Conservation (phyloP, 37 sponge, comb jelly and placozoan species). For the Tethya wilhelma region DNA sequence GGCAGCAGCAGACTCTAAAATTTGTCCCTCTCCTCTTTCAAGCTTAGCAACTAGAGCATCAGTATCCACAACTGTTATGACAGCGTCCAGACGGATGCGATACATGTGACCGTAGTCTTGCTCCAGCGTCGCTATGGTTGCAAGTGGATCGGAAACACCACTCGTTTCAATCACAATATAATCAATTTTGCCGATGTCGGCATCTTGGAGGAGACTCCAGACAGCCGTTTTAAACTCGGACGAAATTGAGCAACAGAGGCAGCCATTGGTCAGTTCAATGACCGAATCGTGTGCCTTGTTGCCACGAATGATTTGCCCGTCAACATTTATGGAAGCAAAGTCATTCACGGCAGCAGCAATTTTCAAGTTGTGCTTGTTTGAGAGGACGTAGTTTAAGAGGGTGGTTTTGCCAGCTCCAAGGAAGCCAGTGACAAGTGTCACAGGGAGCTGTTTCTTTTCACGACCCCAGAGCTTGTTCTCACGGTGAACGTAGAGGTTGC, state of each 20-base stretch:
- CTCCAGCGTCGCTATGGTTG: slow-evolving; percentile 80
- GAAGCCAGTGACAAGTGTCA: slow-evolving; percentile 82
- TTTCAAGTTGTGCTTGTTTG: slow-evolving; percentile 74
- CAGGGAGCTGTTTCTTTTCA: slow-evolving; percentile 59
- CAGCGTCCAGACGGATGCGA: slow-evolving; percentile 71
- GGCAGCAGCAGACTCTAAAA: slow-evolving; percentile 46
- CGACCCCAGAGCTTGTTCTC: slow-evolving; percentile 63
- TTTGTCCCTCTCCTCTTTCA: background rate
- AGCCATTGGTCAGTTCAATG: slow-evolving; percentile 78
- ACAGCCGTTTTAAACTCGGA: slow-evolving; percentile 60
- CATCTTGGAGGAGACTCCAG: slow-evolving; percentile 73
- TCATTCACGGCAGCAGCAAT: slow-evolving; percentile 87
- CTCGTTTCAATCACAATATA: slow-evolving; percentile 82
- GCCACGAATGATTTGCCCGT: slow-evolving; percentile 64
- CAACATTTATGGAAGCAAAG: slow-evolving; percentile 74
- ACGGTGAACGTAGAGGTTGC: slow-evolving; percentile 65
- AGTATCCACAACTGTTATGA: slow-evolving; percentile 77
- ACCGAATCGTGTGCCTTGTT: slow-evolving; percentile 43
- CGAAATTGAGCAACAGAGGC: slow-evolving; percentile 74
- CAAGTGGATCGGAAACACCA: slow-evolving; percentile 79
- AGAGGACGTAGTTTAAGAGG: slow-evolving; percentile 64
- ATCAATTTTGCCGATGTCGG: slow-evolving; percentile 79
- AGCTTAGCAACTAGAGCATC: slow-evolving; percentile 56
- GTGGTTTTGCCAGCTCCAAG: slow-evolving; percentile 88
- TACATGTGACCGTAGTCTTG: slow-evolving; percentile 80